Percentiles rank a stretch among this genome's conserved stretches.
phyloP scores from a whole-genome alignment of 1,140 invertebrate species.

The Amphibalanus amphitrite region DNA sequence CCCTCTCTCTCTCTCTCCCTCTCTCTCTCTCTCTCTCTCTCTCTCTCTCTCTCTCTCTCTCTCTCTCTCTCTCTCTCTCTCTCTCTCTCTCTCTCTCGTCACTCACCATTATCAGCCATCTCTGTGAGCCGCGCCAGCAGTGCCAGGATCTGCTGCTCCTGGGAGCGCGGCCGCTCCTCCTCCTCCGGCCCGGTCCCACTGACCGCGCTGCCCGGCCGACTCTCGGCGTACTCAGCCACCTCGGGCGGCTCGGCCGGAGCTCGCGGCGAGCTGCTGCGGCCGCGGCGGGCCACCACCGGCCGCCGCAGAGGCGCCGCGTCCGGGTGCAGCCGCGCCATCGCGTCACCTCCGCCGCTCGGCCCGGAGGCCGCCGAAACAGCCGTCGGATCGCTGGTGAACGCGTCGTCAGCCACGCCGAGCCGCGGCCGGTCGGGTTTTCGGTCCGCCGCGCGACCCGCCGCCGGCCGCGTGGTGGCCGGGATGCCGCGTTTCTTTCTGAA shows the following conservation, averaged over 20 bases:
- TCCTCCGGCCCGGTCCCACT: background rate
- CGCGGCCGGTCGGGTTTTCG: too few species aligned
- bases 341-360: background rate
- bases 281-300: slow-evolving; percentile 5
- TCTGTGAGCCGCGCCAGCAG: background rate
- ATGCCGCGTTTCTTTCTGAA: background rate
- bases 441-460: too few species aligned
- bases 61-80: too few species aligned
- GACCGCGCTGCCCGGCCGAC: background rate
- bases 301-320: slow-evolving; percentile 28
- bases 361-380: too few species aligned
- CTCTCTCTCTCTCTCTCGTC: too few species aligned
- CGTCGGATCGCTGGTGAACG: background rate
- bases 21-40: too few species aligned
- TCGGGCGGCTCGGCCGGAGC: background rate
- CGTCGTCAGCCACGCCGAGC: background rate
- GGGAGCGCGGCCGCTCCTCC: background rate
- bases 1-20: too few species aligned
- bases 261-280: background rate
- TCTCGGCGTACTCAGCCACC: background rate
- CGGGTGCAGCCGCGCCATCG: slow-evolving; percentile 21
- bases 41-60: too few species aligned
- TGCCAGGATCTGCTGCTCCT: background rate
- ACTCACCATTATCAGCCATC: background rate
- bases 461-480: too few species aligned